Evolutionary conservation across 2,888 invertebrate genomes (phyloP), one percentile per base, ranked within the genome.

Genomic region (Hylaea fasciaria): DNA sequence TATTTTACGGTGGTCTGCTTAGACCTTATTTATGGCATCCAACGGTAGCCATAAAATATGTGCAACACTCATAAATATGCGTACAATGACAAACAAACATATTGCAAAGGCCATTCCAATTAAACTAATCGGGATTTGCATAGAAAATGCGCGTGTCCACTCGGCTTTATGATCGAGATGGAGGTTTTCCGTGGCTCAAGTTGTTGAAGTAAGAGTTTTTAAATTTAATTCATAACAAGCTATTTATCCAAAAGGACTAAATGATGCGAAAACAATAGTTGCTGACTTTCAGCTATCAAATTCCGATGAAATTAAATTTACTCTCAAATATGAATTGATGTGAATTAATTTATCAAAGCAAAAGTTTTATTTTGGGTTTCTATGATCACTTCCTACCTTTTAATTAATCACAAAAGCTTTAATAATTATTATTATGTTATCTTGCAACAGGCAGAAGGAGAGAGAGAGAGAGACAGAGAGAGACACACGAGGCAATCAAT

Each of bases 121-220:
- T 82, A 86, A 54, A 54, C 17, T 46, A 78, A 78, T 80, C 71
- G 72, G 75, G 75, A 82, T 86, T 84, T 81, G 80, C 82, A 79
- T 81, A 78, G 81, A 60, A 80, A 83, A 81, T 77, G 68, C 73
- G 79, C 77, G 78, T 79, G 74, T 74, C 78, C 68, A 76, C 77
- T 72, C 63, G 57, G 74, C 69, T 77, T 74, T 76, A 72, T 60
- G 45, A 64, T 70, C 46, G 56, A 69, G 68, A 73, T 71, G 56
- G 62, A 62, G 55, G 57, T 59, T 69, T 51, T 40, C 43, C 62
- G 39, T 72, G 78, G 77, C 62, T 0, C 62, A 77, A 79, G 73
- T 59, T 54, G 66, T 43, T 46, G n/a, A 12, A 29, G 10, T 11
- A 1, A 16, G 52, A 32, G 51, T 11, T 14, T 37, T 39, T 37